These are phyloP conservation scores for Nemurella pictetii DNA, from an alignment of 2,888 invertebrate genomes.

Conservation along the genomic window DNA sequence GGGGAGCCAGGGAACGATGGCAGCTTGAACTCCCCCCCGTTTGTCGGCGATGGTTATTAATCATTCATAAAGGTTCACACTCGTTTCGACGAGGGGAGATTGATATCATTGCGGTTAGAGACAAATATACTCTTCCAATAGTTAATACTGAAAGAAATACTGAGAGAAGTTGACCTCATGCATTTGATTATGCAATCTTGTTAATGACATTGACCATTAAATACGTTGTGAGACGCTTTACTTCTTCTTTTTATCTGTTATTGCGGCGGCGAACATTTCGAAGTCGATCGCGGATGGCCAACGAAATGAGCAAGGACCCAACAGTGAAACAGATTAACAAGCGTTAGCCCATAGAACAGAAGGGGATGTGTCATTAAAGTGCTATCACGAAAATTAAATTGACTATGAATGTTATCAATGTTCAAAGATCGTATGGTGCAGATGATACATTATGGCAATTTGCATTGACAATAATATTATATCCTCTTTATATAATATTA, in stretches of 20 bases:
- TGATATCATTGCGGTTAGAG: background rate
- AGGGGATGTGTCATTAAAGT: background rate
- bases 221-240: background rate
- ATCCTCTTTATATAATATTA: background rate
- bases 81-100: slow-evolving; percentile 12
- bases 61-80: slow-evolving; percentile 20
- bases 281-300: background rate
- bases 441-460: background rate
- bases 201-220: background rate
- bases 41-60: slow-evolving; percentile 17
- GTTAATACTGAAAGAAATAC: background rate
- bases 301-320: background rate
- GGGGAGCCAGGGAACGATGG: slow-evolving; percentile 1
- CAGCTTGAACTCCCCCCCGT: background rate
- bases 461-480: background rate
- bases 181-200: background rate
- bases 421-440: background rate
- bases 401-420: background rate
- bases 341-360: background rate
- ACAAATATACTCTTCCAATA: background rate
- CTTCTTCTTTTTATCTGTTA: background rate
- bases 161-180: background rate
- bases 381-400: background rate
- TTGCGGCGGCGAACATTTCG: background rate
- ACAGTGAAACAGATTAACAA: background rate